A percentile compares a stretch with the other conserved stretches of the same genome.
Conservation (phyloP, 1,140 invertebrate species). For the Monomorium pharaonis region DNA sequence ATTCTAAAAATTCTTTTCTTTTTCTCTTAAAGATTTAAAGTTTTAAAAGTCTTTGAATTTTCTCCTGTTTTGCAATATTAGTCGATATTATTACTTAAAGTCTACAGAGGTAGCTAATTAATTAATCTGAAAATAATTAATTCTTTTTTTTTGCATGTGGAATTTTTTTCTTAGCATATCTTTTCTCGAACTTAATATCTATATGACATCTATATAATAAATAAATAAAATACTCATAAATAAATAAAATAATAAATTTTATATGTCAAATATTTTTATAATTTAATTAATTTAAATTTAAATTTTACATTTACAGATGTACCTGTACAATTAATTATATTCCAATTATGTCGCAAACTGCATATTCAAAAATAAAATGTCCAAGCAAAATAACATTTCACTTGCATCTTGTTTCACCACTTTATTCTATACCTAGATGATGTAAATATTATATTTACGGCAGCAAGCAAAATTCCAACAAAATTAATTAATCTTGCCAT, state of each 20-base stretch:
- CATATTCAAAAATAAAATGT: neutral
- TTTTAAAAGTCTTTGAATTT: neutral
- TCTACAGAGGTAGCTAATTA: neutral
- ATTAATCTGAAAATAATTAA: neutral
- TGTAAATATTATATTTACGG: constrained; percentile 23
- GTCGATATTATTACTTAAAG: too few relatives aligned
- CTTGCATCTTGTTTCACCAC: constrained; percentile 9
- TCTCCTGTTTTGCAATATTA: neutral
- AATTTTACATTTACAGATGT: neutral
- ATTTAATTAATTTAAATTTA: neutral
- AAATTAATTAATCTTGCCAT: neutral
- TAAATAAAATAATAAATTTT: neutral
- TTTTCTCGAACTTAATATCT: neutral
- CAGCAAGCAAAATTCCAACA: neutral
- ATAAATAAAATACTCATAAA: too few relatives aligned
- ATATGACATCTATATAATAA: too few relatives aligned
- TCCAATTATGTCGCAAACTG: neutral
- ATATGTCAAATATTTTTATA: neutral
- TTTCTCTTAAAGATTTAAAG: too few relatives aligned
- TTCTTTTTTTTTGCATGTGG: neutral
- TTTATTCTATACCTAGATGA: constrained; percentile 28
- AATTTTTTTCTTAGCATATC: neutral
- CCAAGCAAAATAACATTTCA: constrained; percentile 6
- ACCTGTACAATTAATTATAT: neutral
- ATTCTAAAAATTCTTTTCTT: neutral